Evolutionary conservation across 2,797 vertebrate genomes (phyloP).

Genomic region (Gymnodraco acuticeps): DNA sequence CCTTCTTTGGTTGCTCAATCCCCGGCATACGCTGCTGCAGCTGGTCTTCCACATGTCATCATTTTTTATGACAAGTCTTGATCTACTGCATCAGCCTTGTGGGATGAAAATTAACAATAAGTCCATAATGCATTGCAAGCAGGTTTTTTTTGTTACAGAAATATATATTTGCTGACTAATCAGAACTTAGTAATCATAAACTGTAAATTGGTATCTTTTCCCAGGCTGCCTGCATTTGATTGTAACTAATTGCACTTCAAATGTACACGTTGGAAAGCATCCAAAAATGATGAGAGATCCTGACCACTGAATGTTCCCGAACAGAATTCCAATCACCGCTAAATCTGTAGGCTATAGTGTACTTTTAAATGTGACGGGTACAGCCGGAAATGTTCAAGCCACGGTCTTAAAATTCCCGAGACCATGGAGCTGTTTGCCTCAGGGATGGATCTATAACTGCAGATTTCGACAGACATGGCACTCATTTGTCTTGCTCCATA

Average conservation of each 20-base stretch:
- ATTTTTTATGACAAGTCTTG: conserved; percentile 5
- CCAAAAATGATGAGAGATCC: conserved; percentile 55
- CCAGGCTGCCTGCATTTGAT: conserved; percentile 14
- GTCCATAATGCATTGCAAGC: not conserved
- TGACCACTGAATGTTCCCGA: conserved; percentile 66
- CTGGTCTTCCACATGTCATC: conserved; percentile 34
- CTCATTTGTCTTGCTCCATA: conserved; percentile 43
- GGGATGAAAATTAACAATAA: conserved; percentile 16
- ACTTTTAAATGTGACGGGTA: conserved; percentile 60
- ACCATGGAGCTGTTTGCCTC: conserved; percentile 52
- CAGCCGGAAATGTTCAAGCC: conserved; percentile 66
- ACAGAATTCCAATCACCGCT: conserved; percentile 57
- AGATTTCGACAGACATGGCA: conserved; percentile 41
- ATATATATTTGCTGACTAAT: conserved; percentile 1
- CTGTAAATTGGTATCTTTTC: conserved; percentile 11
- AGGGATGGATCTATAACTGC: conserved; percentile 57
- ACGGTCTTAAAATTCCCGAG: conserved; percentile 61
- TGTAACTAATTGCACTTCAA: conserved; percentile 43
- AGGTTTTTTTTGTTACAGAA: conserved; percentile 4
- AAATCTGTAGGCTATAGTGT: conserved; percentile 48
- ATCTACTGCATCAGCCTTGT: conserved; percentile 11
- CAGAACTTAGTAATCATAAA: conserved; percentile 1
- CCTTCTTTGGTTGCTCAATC: conserved; percentile 29
- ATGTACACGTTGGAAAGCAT: not conserved
- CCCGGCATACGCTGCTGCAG: conserved; percentile 29